phyloP scores from a whole-genome alignment of 2,888 invertebrate species.

The Cryptus viduatorius region DNA sequence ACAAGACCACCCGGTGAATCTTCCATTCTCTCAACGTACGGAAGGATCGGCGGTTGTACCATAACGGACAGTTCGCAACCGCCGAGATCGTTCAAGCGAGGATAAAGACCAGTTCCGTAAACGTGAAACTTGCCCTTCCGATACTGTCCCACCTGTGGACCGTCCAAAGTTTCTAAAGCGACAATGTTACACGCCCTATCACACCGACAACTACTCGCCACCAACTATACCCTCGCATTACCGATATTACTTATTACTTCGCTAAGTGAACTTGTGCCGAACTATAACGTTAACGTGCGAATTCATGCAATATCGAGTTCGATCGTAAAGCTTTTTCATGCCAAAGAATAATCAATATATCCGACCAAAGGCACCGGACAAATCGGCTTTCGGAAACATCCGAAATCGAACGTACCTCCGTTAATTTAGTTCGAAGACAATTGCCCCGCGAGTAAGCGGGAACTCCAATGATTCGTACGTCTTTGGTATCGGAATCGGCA shows the following conservation, averaged over 20 bases:
- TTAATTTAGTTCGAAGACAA: slow-evolving; percentile 24
- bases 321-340: neutral
- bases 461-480: slow-evolving; percentile 29
- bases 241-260: slow-evolving; percentile 60
- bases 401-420: slow-evolving; percentile 15
- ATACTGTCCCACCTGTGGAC: slow-evolving; percentile 65
- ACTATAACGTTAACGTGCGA: slow-evolving; percentile 7
- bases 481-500: slow-evolving; percentile 8
- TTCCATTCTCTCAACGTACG: slow-evolving; percentile 63
- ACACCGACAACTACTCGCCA: slow-evolving; percentile 26
- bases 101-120: slow-evolving; percentile 53
- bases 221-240: slow-evolving; percentile 43
- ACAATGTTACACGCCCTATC: neutral
- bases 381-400: neutral
- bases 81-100: slow-evolving; percentile 65
- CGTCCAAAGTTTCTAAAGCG: slow-evolving; percentile 50
- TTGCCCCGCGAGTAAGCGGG: slow-evolving; percentile 23
- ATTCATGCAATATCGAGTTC: neutral
- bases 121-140: slow-evolving; percentile 44
- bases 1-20: slow-evolving; percentile 65
- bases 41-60: slow-evolving; percentile 69
- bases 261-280: slow-evolving; percentile 44
- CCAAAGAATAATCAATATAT: slow-evolving; percentile 1
- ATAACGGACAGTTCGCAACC: slow-evolving; percentile 71
- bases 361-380: neutral